Evolutionary conservation across 1,140 invertebrate genomes (phyloP).

Genomic region (Leptoteleia sp.): DNA sequence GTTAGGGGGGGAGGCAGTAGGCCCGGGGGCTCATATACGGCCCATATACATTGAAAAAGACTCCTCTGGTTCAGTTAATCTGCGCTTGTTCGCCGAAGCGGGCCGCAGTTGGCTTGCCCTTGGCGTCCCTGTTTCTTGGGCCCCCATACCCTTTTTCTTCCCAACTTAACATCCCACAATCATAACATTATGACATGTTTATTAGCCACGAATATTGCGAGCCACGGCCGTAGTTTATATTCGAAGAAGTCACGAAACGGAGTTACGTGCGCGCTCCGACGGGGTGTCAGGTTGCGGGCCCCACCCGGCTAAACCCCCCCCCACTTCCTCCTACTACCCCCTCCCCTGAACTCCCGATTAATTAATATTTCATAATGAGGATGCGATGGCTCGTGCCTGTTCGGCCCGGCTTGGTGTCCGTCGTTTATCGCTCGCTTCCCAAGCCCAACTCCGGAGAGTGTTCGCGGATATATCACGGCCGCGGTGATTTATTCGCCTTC

Average conservation of each 20-base stretch:
- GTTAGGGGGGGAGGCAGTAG: too few species aligned
- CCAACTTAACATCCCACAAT: constrained; percentile 32
- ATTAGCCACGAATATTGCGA: constrained; percentile 50
- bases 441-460: constrained; percentile 47
- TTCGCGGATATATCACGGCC: constrained; percentile 65
- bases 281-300: constrained; percentile 65
- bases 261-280: constrained; percentile 16
- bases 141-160: constrained; percentile 14
- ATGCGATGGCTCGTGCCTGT: constrained; percentile 70
- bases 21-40: too few species aligned
- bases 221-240: constrained; percentile 27
- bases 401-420: constrained; percentile 15
- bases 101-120: neutral
- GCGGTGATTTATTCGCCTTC: constrained; percentile 70
- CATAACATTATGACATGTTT: constrained; percentile 66
- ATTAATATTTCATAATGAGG: constrained; percentile 78
- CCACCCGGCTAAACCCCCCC: too few species aligned
- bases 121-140: constrained; percentile 7
- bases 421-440: neutral
- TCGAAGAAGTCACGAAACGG: constrained; percentile 50
- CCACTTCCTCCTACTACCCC: too few species aligned
- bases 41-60: too few species aligned
- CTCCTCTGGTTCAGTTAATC: constrained; percentile 3
- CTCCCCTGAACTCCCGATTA: constrained; percentile 72
- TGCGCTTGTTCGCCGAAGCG: constrained; percentile 14